phyloP scores from a whole-genome alignment of 2,113 vertebrate genomes.

The Rhinoptilus africanus region DNA sequence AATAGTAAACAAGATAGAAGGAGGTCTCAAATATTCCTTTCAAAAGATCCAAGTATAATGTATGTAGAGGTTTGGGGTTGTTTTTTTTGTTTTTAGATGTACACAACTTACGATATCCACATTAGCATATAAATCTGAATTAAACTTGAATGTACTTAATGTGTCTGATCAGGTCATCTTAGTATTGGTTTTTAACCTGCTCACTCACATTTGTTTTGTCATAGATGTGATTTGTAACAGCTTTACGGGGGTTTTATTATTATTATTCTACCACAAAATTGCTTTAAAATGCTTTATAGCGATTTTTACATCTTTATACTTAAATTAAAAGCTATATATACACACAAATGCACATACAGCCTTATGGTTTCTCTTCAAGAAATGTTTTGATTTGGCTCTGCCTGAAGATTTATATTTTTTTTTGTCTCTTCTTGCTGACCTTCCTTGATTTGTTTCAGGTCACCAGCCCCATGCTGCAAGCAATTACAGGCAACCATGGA shows the following conservation, averaged over 20 bases:
- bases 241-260: not conserved
- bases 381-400: not conserved
- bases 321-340: not conserved
- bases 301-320: not conserved
- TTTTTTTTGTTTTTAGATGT: not conserved
- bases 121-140: not conserved
- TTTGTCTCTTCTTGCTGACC: not conserved
- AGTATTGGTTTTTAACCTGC: not conserved
- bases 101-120: not conserved
- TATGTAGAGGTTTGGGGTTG: not conserved
- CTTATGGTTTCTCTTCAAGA: not conserved
- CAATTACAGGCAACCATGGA: not conserved
- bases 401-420: not conserved
- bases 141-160: not conserved
- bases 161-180: not conserved
- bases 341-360: not conserved
- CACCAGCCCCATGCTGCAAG: rapidly evolving
- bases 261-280: not conserved
- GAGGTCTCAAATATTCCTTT: not conserved
- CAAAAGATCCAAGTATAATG: not conserved
- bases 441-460: not conserved
- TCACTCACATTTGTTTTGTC: not conserved
- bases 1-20: not conserved
- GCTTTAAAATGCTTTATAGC: not conserved
- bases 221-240: not conserved